Base-by-base conservation (phyloP, 2,888 invertebrate genomes). In the Drosophila monieri region DNA sequence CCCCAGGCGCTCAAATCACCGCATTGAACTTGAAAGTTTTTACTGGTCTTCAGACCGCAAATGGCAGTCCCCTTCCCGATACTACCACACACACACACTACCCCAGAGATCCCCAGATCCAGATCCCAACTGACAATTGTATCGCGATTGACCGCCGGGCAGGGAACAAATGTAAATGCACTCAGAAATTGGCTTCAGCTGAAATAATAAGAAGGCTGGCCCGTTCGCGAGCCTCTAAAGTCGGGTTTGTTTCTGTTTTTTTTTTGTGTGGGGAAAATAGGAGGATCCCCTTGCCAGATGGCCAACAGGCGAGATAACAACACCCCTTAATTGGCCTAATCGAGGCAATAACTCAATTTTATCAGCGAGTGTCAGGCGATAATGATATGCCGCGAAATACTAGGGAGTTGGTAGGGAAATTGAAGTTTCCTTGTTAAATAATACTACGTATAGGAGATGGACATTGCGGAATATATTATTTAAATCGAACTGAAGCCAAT, bases 341-440 rank as follows among this genome's bases (percentile, higher is more conserved):
- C 76, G 81, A 65, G 54, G 62, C 85, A 81, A 81, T 81, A 85
- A 81, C 87, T 81, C 87, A 87, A 81, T 85, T 86, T 86, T 80
- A 81, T 86, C 87, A 78, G 57, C 51, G 62, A 54, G 57, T 23
- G 43, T 21, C 14, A 53, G 43, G 27, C 72, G 66, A 67, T 76
- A 81, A 81, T 76, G 61, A 74, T 61, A 76, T 74, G 67, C 58
- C 75, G 27, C 9, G 27, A 27, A 27, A 9, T 27, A 25, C 25
- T 6, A 25, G 25, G 32, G 32, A 32, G 32, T 8, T 8, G 21
- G 5, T 23, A 4, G 21, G 21, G 21, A 23, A 23, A 32, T 32
- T 6, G 1, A 8, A 32, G 25, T 25, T 25, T 25, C 25, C 25
- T 25, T 25, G 25, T 25, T 25, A 27, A 27, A 27, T 27, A 8